phyloP scores from a whole-genome alignment of 2,797 vertebrate species.

The Zenarchopterus dispar region DNA sequence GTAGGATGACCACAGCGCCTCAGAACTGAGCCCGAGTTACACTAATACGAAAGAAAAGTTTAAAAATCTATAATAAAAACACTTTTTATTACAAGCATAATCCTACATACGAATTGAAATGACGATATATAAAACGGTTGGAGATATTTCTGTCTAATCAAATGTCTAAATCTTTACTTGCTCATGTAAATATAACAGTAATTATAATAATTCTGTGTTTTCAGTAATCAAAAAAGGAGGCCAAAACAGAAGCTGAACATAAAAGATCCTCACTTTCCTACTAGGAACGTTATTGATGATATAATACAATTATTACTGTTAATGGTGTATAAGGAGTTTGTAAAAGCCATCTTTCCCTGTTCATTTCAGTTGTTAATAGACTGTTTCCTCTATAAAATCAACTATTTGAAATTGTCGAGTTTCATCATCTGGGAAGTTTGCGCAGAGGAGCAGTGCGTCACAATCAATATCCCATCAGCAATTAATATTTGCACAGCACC shows the following conservation, averaged over 20 bases:
- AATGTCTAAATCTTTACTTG: constrained; percentile 28
- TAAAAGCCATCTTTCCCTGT: too few relatives aligned
- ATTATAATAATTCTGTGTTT: background rate
- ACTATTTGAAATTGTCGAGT: background rate
- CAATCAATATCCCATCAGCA: constrained; percentile 13
- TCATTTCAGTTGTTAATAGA: too few relatives aligned
- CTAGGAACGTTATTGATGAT: too few relatives aligned
- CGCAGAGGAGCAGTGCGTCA: background rate
- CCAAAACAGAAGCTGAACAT: background rate
- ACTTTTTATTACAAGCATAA: constrained; percentile 88
- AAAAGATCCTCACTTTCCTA: too few relatives aligned
- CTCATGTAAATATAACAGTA: constrained; percentile 11
- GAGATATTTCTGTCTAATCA: constrained; percentile 39
- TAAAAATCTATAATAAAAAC: background rate
- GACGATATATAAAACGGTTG: constrained; percentile 77
- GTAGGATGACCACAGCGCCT: constrained; percentile 73
- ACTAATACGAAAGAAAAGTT: constrained; percentile 78
- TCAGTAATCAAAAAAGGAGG: background rate
- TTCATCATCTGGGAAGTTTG: background rate
- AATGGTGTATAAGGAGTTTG: too few relatives aligned
- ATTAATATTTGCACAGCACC: background rate
- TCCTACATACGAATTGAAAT: constrained; percentile 86
- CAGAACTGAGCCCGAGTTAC: constrained; percentile 58
- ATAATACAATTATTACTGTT: too few relatives aligned
- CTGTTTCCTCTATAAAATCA: background rate